A percentile compares a stretch with the other conserved stretches of the same genome.
Evolutionary conservation across 1,140 invertebrate species (phyloP).

Genomic region (Pseudomyrmex concolor): DNA sequence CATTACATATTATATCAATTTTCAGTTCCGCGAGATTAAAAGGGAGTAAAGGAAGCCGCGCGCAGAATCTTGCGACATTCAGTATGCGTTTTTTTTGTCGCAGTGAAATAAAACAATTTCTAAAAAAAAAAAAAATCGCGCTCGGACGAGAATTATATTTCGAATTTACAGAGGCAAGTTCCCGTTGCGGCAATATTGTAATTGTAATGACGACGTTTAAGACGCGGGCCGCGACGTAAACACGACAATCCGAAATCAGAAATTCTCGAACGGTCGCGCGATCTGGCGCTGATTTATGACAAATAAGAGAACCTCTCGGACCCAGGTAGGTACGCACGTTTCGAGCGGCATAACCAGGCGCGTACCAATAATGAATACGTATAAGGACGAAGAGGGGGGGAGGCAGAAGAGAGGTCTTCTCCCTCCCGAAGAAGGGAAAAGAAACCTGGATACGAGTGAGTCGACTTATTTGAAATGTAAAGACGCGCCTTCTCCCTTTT

Average conservation of each 20-base stretch:
- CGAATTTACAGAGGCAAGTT: not conserved
- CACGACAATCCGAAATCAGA: constrained; percentile 62
- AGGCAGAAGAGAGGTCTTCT: not conserved
- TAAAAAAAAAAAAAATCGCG: not conserved
- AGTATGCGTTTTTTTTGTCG: too few relatives aligned
- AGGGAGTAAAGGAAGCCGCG: not conserved
- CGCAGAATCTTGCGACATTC: not conserved
- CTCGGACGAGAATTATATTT: not conserved
- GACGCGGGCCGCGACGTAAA: constrained; percentile 24
- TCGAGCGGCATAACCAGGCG: constrained; percentile 77
- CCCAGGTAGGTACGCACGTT: constrained; percentile 70
- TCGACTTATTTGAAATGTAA: constrained; percentile 84
- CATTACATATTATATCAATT: not conserved
- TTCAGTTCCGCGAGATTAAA: not conserved
- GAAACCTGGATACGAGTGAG: constrained; percentile 68
- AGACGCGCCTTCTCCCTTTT: constrained; percentile 75
- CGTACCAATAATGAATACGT: constrained; percentile 83
- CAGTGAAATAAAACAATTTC: not conserved
- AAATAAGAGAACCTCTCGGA: constrained; percentile 80
- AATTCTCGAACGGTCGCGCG: constrained; percentile 71
- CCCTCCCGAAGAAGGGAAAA: constrained; percentile 32
- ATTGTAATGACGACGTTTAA: not conserved
- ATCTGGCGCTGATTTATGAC: constrained; percentile 81
- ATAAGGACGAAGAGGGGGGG: constrained; percentile 75
- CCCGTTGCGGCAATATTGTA: not conserved